Evolutionary conservation across 2,113 vertebrate species (phyloP).

Genomic region (Pleuronectes platessa): DNA sequence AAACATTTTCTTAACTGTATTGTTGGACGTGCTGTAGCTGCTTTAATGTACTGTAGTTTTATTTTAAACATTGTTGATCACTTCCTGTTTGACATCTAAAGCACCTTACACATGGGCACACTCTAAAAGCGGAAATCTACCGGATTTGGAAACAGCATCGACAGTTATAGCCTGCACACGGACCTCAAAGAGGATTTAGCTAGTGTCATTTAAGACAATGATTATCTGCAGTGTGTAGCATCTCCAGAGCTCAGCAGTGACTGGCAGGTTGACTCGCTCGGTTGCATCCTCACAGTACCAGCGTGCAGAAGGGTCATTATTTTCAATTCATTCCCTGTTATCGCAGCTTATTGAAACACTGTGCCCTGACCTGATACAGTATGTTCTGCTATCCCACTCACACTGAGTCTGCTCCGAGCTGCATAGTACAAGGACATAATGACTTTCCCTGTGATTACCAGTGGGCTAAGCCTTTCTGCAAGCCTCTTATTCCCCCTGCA

Average conservation of each 20-base stretch:
- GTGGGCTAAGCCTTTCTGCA: slow-evolving; percentile 70
- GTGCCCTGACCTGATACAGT: slow-evolving; percentile 7
- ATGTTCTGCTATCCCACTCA: slow-evolving; percentile 12
- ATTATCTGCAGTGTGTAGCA: slow-evolving; percentile 39
- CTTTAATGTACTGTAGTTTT: background rate
- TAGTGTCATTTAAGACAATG: slow-evolving; percentile 48
- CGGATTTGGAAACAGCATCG: slow-evolving; percentile 56
- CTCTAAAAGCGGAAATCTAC: slow-evolving; percentile 39
- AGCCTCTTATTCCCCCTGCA: slow-evolving; percentile 78
- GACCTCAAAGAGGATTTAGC: slow-evolving; percentile 72
- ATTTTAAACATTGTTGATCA: background rate
- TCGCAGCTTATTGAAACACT: slow-evolving; percentile 42
- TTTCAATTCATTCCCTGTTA: slow-evolving; percentile 11
- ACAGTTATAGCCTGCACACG: slow-evolving; percentile 51
- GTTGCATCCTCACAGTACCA: slow-evolving; percentile 3
- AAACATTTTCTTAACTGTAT: background rate
- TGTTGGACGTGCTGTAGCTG: background rate
- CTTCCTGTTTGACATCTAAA: slow-evolving; percentile 40
- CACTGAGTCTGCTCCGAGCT: slow-evolving; percentile 40
- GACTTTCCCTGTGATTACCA: slow-evolving; percentile 78
- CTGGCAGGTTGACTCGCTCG: slow-evolving; percentile 5
- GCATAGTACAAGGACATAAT: slow-evolving; percentile 62
- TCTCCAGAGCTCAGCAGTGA: background rate
- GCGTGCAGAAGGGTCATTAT: slow-evolving; percentile 3
- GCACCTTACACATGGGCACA: slow-evolving; percentile 1